These are phyloP conservation scores for Tangara arthus DNA, from an alignment of 2,797 vertebrate species.

Conservation along the genomic window DNA sequence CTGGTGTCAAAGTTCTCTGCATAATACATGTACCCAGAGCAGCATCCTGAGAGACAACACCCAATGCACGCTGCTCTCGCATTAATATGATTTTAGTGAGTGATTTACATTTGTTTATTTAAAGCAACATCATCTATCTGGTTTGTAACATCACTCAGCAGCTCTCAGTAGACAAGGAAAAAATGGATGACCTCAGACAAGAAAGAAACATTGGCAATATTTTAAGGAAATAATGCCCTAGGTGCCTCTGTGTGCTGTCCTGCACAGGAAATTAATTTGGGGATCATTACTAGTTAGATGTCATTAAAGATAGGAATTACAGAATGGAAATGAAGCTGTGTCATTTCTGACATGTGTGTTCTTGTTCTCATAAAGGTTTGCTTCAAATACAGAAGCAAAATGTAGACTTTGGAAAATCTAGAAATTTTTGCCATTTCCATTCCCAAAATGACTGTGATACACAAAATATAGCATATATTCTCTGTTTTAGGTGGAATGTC, in stretches of 20 bases:
- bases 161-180: not conserved
- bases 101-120: conserved; percentile 5
- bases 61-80: not conserved
- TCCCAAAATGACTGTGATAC: not conserved
- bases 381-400: not conserved
- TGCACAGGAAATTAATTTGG: not conserved
- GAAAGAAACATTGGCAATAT: not conserved
- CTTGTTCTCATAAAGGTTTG: not conserved
- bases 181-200: not conserved
- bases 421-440: not conserved
- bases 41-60: not conserved
- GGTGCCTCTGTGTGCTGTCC: not conserved
- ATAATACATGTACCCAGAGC: not conserved
- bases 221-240: not conserved
- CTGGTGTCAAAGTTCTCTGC: conserved; percentile 33
- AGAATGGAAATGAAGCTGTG: not conserved
- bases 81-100: not conserved
- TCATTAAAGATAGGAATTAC: not conserved
- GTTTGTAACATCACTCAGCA: not conserved
- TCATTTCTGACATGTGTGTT: not conserved
- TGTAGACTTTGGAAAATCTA: not conserved
- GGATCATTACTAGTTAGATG: not conserved
- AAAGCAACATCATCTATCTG: not conserved
- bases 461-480: not conserved
- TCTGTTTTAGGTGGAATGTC: not conserved